phyloP scores from a whole-genome alignment of 1,140 invertebrate genomes.

The Heliconius congener region DNA sequence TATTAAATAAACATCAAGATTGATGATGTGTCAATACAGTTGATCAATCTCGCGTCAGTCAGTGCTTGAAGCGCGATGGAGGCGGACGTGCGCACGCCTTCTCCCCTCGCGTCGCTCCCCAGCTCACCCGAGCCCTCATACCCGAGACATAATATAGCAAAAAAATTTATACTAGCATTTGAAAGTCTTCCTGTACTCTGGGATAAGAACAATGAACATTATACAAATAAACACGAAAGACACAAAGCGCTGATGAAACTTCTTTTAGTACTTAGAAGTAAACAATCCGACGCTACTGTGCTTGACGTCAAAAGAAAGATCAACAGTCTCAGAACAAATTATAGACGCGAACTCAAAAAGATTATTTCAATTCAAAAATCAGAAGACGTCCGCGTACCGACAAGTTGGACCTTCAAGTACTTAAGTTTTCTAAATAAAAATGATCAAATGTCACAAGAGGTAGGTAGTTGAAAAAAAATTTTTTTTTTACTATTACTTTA shows the following conservation, averaged over 20 bases:
- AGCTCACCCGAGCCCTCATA: background rate
- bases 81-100: background rate
- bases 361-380: background rate
- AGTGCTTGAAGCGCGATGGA: conserved; percentile 4
- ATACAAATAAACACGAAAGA: conserved; percentile 32
- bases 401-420: conserved; percentile 26
- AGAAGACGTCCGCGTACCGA: conserved; percentile 18
- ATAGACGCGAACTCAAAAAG: conserved; percentile 31
- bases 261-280: conserved; percentile 20
- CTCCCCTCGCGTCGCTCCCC: background rate
- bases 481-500: background rate
- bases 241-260: conserved; percentile 20
- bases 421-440: conserved; percentile 34
- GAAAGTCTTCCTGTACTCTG: conserved; percentile 29
- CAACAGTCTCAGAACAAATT: conserved; percentile 32
- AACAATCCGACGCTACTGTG: conserved; percentile 26
- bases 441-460: background rate
- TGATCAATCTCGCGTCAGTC: conserved; percentile 29
- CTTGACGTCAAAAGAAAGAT: conserved; percentile 37
- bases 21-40: background rate
- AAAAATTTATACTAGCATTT: conserved; percentile 31
- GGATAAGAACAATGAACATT: conserved; percentile 28
- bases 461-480: background rate
- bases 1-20: background rate
- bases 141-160: background rate